Evolutionary conservation across 2,797 vertebrate species (phyloP).

Genomic region (Nannoperca obscura): DNA sequence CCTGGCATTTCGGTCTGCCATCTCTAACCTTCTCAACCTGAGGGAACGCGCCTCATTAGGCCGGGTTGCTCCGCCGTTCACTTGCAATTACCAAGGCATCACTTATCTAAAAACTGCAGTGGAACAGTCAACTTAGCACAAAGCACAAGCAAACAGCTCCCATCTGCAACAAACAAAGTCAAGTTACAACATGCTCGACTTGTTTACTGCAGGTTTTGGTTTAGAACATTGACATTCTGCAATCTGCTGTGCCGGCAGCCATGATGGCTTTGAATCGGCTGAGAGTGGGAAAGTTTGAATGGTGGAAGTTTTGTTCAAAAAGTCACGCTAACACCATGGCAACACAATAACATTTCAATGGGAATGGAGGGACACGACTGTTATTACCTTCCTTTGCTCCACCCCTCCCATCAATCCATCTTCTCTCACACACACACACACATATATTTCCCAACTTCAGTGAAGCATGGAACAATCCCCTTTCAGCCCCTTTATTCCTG

Average conservation of each 20-base stretch:
- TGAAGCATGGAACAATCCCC: slow-evolving; percentile 77
- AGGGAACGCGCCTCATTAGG: slow-evolving; percentile 47
- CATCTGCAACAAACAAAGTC: slow-evolving; percentile 7
- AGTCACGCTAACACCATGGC: slow-evolving; percentile 48
- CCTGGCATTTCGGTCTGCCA: slow-evolving; percentile 1
- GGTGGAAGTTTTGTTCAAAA: slow-evolving; percentile 44
- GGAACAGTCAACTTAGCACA: slow-evolving; percentile 6
- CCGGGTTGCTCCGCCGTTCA: slow-evolving; percentile 26
- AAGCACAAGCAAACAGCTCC: slow-evolving; percentile 23
- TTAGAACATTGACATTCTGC: slow-evolving; percentile 16
- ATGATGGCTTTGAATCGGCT: slow-evolving; percentile 5
- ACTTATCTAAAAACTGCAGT: slow-evolving; percentile 21
- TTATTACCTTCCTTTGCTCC: slow-evolving; percentile 66
- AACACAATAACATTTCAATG: slow-evolving; percentile 52
- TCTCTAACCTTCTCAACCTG: slow-evolving; percentile 27
- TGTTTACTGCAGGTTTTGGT: slow-evolving; percentile 19
- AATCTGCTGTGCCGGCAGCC: not conserved
- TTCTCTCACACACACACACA: slow-evolving; percentile 33
- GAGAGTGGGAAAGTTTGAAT: slow-evolving; percentile 22
- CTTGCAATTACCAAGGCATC: slow-evolving; percentile 49
- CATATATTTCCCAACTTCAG: slow-evolving; percentile 61
- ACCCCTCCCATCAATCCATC: slow-evolving; percentile 68
- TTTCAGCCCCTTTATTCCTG: slow-evolving; percentile 76
- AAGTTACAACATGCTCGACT: slow-evolving; percentile 21
- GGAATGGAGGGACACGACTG: slow-evolving; percentile 31